Conservation (phyloP, 2,888 invertebrate species). For the Ariolimax columbianus region DNA sequence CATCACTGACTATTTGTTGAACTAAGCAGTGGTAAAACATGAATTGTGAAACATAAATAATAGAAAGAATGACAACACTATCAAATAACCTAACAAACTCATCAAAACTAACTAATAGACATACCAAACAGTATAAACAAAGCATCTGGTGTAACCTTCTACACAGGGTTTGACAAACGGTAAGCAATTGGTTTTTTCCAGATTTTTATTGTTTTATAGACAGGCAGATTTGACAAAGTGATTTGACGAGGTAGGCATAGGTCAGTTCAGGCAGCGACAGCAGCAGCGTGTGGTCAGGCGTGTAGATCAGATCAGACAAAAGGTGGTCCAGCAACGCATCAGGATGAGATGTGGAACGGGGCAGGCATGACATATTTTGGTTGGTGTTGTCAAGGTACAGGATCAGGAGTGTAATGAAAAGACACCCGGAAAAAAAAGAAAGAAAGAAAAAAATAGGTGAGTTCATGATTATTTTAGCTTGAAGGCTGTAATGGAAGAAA, state of each 20-base stretch:
- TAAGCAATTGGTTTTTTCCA: neutral
- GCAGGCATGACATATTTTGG: slow-evolving; percentile 40
- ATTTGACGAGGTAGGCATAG: slow-evolving; percentile 49
- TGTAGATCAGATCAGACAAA: slow-evolving; percentile 52
- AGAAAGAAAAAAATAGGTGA: slow-evolving; percentile 25
- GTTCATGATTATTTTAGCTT: slow-evolving; percentile 18
- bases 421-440: slow-evolving; percentile 44
- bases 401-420: slow-evolving; percentile 40
- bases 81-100: neutral
- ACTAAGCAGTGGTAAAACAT: too few species aligned
- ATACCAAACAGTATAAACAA: slow-evolving; percentile 99
- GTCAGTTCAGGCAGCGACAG: slow-evolving; percentile 33
- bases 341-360: slow-evolving; percentile 43
- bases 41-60: neutral
- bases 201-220: slow-evolving; percentile 34
- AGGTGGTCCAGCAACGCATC: slow-evolving; percentile 50
- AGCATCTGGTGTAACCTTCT: slow-evolving; percentile 99
- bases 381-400: slow-evolving; percentile 1
- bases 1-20: too few species aligned
- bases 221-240: slow-evolving; percentile 52
- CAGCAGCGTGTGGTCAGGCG: slow-evolving; percentile 49
- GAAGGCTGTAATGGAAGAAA: slow-evolving; percentile 37
- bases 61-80: neutral
- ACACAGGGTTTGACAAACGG: slow-evolving; percentile 79
- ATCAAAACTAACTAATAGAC: slow-evolving; percentile 81